A percentile compares a stretch with the other conserved stretches of the same genome.
These are phyloP conservation scores for Anarrhichthys ocellatus DNA, from an alignment of 2,113 vertebrate genomes.

Conservation along the genomic window DNA sequence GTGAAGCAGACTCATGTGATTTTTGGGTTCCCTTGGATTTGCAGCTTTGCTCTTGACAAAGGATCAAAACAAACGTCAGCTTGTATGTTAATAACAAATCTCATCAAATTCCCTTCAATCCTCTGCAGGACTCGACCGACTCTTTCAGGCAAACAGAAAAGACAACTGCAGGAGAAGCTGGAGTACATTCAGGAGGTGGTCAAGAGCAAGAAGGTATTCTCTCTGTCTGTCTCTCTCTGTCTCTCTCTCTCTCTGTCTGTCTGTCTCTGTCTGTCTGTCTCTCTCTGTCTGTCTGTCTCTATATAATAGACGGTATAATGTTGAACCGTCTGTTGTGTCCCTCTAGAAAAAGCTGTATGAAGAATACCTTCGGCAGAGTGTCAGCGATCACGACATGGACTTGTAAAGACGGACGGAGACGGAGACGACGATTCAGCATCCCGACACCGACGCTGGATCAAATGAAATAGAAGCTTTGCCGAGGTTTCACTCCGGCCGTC, in stretches of 20 bases:
- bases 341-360: constrained; percentile 86
- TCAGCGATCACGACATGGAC: constrained; percentile 86
- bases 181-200: constrained; percentile 85
- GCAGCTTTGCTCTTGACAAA: not conserved
- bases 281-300: not conserved
- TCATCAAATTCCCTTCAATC: constrained; percentile 9
- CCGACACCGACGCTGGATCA: constrained; percentile 12
- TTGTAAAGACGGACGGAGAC: constrained; percentile 39
- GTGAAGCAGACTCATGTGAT: not conserved
- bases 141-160: constrained; percentile 85
- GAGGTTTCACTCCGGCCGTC: constrained; percentile 9
- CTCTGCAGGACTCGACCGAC: constrained; percentile 79
- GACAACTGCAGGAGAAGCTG: constrained; percentile 84
- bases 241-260: not conserved
- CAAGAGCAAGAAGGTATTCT: constrained; percentile 84
- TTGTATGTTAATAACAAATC: not conserved
- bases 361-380: constrained; percentile 87
- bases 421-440: not conserved
- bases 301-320: not conserved
- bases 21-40: not conserved
- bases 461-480: not conserved
- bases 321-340: constrained; percentile 4
- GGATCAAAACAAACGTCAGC: not conserved
- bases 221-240: not conserved
- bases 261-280: too few relatives aligned